phyloP scores from a whole-genome alignment of 1,140 invertebrate genomes.

The Xylocopa sonorina region DNA sequence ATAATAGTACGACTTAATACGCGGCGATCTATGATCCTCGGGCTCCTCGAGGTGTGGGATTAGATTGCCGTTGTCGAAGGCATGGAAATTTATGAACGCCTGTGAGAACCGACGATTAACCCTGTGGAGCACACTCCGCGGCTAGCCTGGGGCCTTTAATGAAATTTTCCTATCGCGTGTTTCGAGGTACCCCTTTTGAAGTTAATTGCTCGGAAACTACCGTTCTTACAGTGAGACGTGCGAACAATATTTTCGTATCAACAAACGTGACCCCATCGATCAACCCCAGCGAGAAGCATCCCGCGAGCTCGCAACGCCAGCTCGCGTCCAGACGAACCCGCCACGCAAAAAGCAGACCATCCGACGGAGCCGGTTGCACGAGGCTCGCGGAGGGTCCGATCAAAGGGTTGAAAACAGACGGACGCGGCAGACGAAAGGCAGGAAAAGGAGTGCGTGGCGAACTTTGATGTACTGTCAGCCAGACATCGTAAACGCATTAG shows the following conservation, averaged over 20 bases:
- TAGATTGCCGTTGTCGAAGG: background rate
- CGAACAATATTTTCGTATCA: too few species aligned
- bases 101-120: background rate
- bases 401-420: constrained; percentile 24
- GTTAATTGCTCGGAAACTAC: too few species aligned
- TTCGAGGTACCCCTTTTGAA: too few species aligned
- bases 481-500: constrained; percentile 77
- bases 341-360: constrained; percentile 49
- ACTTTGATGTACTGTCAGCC: constrained; percentile 76
- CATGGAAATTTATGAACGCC: background rate
- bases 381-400: too few species aligned
- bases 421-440: constrained; percentile 21
- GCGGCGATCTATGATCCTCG: background rate
- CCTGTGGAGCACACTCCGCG: too few species aligned
- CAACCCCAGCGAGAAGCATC: background rate
- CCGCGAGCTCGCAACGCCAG: too few species aligned
- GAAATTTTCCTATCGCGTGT: too few species aligned
- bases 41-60: background rate
- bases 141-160: too few species aligned
- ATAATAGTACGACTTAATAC: constrained; percentile 34
- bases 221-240: too few species aligned
- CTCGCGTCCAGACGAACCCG: too few species aligned
- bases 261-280: background rate
- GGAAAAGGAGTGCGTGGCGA: constrained; percentile 47
- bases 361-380: too few species aligned